Conservation (phyloP, 1,140 invertebrate species). For the Sminthurides bifidus region DNA sequence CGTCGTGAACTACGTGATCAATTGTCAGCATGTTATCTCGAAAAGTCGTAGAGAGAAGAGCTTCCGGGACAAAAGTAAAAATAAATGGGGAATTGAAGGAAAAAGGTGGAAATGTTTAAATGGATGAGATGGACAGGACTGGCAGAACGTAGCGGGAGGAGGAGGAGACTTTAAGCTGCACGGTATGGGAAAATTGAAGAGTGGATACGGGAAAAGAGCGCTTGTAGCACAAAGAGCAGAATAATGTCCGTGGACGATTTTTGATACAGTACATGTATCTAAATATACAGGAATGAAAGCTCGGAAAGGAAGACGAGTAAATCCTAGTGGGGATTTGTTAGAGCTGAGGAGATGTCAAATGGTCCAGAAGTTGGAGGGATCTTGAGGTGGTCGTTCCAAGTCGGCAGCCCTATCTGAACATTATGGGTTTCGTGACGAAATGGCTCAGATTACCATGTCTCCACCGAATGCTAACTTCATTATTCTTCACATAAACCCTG, state of each 20-base stretch:
- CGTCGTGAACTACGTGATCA: no score
- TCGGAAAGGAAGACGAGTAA: slow-evolving; percentile 26
- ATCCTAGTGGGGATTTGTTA: slow-evolving; percentile 30
- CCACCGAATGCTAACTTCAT: slow-evolving; percentile 31
- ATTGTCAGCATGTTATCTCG: no score
- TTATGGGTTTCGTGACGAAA: slow-evolving; percentile 31
- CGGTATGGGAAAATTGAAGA: no score
- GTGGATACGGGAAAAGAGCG: no score
- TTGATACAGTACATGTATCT: not conserved
- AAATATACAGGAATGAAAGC: slow-evolving; percentile 10
- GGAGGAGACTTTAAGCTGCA: no score
- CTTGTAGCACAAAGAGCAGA: no score
- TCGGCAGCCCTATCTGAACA: slow-evolving; percentile 25
- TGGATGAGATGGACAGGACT: no score
- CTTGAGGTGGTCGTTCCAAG: slow-evolving; percentile 21
- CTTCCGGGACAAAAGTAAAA: no score
- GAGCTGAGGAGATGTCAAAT: slow-evolving; percentile 33
- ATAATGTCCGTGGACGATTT: slow-evolving; percentile 14
- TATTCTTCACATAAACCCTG: slow-evolving; percentile 24
- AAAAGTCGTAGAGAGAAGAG: no score
- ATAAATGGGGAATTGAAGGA: no score
- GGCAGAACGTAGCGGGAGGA: no score
- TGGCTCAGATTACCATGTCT: slow-evolving; percentile 32
- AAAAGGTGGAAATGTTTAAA: no score
- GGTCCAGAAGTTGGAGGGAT: slow-evolving; percentile 27